Conservation (phyloP, 2,113 vertebrate species). For the Campylomormyrus numenius region DNA sequence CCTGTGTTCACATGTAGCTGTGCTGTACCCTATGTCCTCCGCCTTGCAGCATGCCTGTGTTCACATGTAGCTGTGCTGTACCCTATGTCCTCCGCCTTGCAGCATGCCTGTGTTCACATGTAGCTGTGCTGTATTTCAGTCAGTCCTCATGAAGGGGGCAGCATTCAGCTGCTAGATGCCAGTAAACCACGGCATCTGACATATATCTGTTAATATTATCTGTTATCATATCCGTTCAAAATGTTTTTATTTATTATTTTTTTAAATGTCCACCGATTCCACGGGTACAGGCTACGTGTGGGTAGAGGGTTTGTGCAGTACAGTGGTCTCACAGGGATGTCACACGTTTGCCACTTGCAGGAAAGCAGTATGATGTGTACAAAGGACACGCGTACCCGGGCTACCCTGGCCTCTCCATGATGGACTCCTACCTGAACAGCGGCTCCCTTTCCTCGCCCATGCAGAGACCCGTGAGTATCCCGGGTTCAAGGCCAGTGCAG, state of each 20-base stretch:
- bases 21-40: not conserved
- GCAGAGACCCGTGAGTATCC: slow-evolving; percentile 87
- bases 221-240: too few relatives aligned
- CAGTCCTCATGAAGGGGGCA: too few relatives aligned
- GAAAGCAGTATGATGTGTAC: slow-evolving; percentile 88
- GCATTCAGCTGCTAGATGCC: not conserved
- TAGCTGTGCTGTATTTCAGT: too few relatives aligned
- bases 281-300: not conserved
- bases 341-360: slow-evolving; percentile 43
- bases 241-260: too few relatives aligned
- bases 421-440: slow-evolving; percentile 96
- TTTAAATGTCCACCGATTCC: too few relatives aligned
- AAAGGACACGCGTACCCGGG: slow-evolving; percentile 83
- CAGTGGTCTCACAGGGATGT: not conserved
- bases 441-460: slow-evolving; percentile 95
- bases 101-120: not conserved
- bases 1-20: too few relatives aligned
- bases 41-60: not conserved
- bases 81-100: not conserved
- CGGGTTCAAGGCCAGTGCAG: not conserved
- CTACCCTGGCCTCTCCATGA: slow-evolving; percentile 97
- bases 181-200: not conserved
- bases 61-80: too few relatives aligned
- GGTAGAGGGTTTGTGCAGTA: not conserved
- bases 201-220: not conserved